phyloP scores from a whole-genome alignment of 1,140 invertebrate genomes.

The Euglossa dilemma region DNA sequence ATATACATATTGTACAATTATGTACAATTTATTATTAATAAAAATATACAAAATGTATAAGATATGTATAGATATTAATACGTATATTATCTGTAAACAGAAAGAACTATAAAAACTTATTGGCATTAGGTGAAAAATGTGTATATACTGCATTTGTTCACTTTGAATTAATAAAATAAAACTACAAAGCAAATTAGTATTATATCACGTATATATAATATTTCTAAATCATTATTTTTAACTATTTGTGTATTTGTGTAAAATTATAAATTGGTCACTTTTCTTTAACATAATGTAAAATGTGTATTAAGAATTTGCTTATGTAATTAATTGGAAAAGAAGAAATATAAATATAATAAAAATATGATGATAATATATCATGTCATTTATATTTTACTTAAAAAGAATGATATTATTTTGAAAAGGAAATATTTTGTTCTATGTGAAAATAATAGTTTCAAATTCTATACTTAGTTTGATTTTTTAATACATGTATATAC shows the following conservation, averaged over 20 bases:
- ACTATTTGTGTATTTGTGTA: neutral
- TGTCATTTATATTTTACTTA: neutral
- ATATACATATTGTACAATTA: slow-evolving; percentile 43
- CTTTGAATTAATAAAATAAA: slow-evolving; percentile 34
- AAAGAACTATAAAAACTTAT: slow-evolving; percentile 15
- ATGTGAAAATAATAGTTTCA: neutral
- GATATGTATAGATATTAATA: slow-evolving; percentile 53
- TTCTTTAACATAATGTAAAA: neutral
- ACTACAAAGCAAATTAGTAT: slow-evolving; percentile 13
- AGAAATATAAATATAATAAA: neutral
- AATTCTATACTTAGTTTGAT: slow-evolving; percentile 6
- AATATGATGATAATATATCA: slow-evolving; percentile 5
- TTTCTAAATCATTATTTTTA: slow-evolving; percentile 5
- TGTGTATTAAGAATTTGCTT: neutral
- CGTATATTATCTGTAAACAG: slow-evolving; percentile 14
- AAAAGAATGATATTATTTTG: neutral
- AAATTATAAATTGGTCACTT: slow-evolving; percentile 17
- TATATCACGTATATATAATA: neutral
- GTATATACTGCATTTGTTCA: neutral
- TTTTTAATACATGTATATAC: neutral
- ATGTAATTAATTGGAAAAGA: neutral
- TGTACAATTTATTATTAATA: slow-evolving; percentile 64
- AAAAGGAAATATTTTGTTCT: neutral
- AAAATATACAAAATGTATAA: slow-evolving; percentile 79
- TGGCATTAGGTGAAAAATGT: neutral